Evolutionary conservation across 2,888 invertebrate species (phyloP), one percentile per base, ranked within the genome.

Genomic region (Cerastoderma edule): DNA sequence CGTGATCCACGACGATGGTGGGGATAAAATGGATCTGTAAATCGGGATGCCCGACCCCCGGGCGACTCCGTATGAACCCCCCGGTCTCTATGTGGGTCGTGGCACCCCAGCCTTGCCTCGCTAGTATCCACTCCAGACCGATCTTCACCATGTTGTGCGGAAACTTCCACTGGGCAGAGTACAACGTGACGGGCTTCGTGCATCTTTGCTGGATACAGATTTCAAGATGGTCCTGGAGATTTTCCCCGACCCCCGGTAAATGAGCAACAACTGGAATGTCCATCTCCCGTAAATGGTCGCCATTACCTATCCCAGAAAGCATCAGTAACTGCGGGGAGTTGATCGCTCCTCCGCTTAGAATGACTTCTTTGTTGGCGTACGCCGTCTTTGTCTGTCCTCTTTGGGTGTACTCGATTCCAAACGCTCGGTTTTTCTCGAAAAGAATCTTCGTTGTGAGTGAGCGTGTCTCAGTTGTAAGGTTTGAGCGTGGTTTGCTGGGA

Each of bases 201-300:
- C 92, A 92, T 65, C 89, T 90, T 80, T 94, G 91, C 83, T 94
- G 93, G 95, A 96, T 0, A 95, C 95, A n/a, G n/a, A n/a, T n/a
- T n/a, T n/a, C n/a, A n/a, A n/a, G n/a, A 56, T 56, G 56, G 28
- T 30, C 16, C 2, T 56, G 28, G 16, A 56, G 30, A 56, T 56
- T 56, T 30, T 10, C 10, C 4, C 56, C 56, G 10, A 56, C 56
- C n/a, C n/a, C n/a, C 24, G 56, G 56, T 56, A 56, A 28, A 32
- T 56, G 16, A 1, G n/a, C n/a, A 13, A 30, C 13, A 30, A 30
- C 30, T 2, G 56, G 56, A 19, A 56, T 56, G 24, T 32, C 56
- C 16, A 30, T 28, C 2, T 56, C 16, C 13, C 30, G 16, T n/a
- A 56, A 30, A 19, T 56, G 16, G 8, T 16, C 8, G 10, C 13